Evolutionary conservation across 1,140 invertebrate species (phyloP).

Genomic region (Mya arenaria): DNA sequence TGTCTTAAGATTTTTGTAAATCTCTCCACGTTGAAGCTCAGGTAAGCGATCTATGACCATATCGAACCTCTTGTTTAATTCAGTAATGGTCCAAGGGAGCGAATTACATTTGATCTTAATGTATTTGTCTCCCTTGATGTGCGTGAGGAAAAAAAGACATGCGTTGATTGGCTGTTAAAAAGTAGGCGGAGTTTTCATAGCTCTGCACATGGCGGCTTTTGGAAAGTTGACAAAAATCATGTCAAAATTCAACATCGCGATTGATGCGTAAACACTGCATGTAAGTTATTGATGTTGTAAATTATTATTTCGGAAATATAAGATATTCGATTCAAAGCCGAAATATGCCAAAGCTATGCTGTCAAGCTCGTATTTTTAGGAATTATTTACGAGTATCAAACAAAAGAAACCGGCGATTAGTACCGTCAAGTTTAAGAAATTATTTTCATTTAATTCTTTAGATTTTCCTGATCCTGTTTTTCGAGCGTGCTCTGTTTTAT

Average conservation of each 20-base stretch:
- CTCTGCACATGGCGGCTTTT: constrained; percentile 55
- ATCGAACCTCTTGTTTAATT: no score
- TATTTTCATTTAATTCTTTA: not conserved
- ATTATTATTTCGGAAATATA: not conserved
- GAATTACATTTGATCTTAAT: no score
- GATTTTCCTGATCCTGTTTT: not conserved
- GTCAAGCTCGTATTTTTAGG: not conserved
- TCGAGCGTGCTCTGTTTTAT: no score
- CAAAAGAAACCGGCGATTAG: constrained; percentile 52
- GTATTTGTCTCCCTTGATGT: no score
- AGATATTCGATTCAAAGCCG: not conserved
- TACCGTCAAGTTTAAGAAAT: constrained; percentile 8
- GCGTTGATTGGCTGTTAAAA: no score
- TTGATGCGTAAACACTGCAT: constrained; percentile 36
- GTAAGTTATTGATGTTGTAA: constrained; percentile 32
- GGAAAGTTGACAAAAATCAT: constrained; percentile 57
- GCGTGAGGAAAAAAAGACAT: no score
- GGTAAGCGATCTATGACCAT: no score
- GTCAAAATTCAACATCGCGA: constrained; percentile 47
- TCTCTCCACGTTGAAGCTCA: no score
- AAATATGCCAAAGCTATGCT: not conserved
- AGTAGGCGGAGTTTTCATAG: not conserved
- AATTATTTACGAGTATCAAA: not conserved
- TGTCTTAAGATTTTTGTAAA: no score
- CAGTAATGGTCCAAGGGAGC: no score